phyloP scores from a whole-genome alignment of 2,888 invertebrate genomes.

The Petrolisthes cinctipes region DNA sequence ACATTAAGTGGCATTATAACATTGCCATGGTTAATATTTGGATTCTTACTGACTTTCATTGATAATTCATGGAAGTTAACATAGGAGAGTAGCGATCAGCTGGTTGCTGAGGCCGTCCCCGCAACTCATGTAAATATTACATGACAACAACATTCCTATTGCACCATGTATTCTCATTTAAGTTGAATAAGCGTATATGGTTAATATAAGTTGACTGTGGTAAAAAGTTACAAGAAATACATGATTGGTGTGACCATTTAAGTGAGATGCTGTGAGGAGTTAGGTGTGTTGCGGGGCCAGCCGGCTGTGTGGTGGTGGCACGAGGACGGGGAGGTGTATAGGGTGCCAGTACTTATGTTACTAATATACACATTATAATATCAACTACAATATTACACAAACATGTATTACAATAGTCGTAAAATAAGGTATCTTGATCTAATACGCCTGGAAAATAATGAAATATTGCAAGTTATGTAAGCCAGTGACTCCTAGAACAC shows the following conservation, averaged over 20 bases:
- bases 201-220: background rate
- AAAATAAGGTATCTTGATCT: background rate
- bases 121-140: conserved; percentile 55
- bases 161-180: background rate
- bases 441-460: background rate
- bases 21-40: background rate
- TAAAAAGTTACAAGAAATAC: background rate
- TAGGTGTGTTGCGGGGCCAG: conserved; percentile 32
- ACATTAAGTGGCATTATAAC: conserved; percentile 12
- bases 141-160: conserved; percentile 46
- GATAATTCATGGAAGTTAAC: conserved; percentile 50
- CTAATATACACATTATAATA: background rate
- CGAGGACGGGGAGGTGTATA: background rate
- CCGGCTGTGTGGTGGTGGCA: conserved; percentile 27
- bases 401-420: background rate
- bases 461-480: background rate
- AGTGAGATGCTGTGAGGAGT: background rate
- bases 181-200: background rate
- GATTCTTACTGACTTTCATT: conserved; percentile 54
- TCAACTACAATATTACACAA: background rate
- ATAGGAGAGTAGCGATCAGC: conserved; percentile 49
- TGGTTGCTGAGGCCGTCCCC: conserved; percentile 39
- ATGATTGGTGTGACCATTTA: background rate
- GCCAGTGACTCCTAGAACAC: background rate
- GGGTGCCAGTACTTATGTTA: conserved; percentile 1